Evolutionary conservation across 2,888 invertebrate genomes (phyloP).

Genomic region (Chloroclystis v-ata): DNA sequence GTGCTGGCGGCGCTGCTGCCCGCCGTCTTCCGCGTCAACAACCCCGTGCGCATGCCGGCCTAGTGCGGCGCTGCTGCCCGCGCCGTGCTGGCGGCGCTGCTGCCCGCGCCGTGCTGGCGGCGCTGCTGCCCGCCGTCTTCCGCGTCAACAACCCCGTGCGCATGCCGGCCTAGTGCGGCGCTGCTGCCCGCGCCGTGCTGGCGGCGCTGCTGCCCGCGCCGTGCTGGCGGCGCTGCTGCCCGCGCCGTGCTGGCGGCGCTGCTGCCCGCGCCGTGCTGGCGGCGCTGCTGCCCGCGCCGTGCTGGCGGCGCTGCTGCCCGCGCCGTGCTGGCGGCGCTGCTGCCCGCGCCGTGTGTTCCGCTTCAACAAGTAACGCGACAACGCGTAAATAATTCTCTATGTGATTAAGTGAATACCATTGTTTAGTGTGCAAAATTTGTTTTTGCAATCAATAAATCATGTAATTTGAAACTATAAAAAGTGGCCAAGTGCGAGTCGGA

Average conservation of each 20-base stretch:
- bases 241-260: slow-evolving; percentile 83
- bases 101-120: slow-evolving; percentile 80
- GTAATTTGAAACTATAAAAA: too few relatives aligned
- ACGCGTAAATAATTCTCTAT: too few relatives aligned
- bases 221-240: slow-evolving; percentile 93
- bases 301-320: slow-evolving; percentile 95
- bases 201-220: slow-evolving; percentile 98
- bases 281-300: slow-evolving; percentile 93
- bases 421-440: too few relatives aligned
- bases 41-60: slow-evolving; percentile 98
- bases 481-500: too few relatives aligned
- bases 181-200: too few relatives aligned
- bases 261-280: slow-evolving; percentile 82
- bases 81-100: slow-evolving; percentile 81
- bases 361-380: too few relatives aligned
- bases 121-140: slow-evolving; percentile 95
- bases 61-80: slow-evolving; percentile 94
- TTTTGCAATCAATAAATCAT: too few relatives aligned
- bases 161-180: slow-evolving; percentile 83
- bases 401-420: too few relatives aligned
- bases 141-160: slow-evolving; percentile 95
- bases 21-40: slow-evolving; percentile 95
- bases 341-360: too few relatives aligned
- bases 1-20: slow-evolving; percentile 95
- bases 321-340: slow-evolving; percentile 84